Base-by-base conservation (phyloP, 2,797 vertebrate genomes). In the Molossus alvarezi region DNA sequence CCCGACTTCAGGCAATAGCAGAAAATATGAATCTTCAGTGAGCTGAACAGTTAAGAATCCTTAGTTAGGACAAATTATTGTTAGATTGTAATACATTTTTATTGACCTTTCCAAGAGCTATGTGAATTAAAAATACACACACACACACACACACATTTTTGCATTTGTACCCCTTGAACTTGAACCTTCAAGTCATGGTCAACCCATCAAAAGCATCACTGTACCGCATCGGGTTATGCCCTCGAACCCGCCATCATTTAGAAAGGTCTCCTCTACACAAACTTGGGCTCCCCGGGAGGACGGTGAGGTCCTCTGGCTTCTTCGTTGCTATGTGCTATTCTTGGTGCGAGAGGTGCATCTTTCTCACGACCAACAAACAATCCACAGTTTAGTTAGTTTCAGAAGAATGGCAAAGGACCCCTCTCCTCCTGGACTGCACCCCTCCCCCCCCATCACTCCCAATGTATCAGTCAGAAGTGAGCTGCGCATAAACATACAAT, bases 101-200 rank as follows among this genome's bases (percentile, higher is more conserved):
- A 23, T 73, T 53, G 55, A 83, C 57, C 41, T 67, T 65, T 72
- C 71, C 64, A n/a, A 11, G 45, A 17, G 3, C 60, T 6, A 1
- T 4, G 51, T 18, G 23, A 23, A 75, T 64, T 23, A n/a, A 12
- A 60, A 64, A 45, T 2, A 37, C n/a, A 45, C 41, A 45, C 41
- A 45, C 41, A 45, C 41, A 45, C 41, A 45, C 41, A 45, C 41
- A 45, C 29, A 64, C 41, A 67, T 76, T 86, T 79, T 77, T n/a
- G 64, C 45, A 48, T 51, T 58, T 64, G 9, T 79, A 41, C 1
- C 45, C 80, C 88, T 51, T 48, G 62, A 94, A 82, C 10, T n/a
- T 64, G 64, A 95, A 58, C 60, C 62, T 77, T 83, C 29, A 72
- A 85, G 77, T 88, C 77, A 77, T 0, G 23, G n/a, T 12, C 57